Evolutionary conservation across 2,888 invertebrate genomes (phyloP).

Genomic region (Argynnis bischoffii): DNA sequence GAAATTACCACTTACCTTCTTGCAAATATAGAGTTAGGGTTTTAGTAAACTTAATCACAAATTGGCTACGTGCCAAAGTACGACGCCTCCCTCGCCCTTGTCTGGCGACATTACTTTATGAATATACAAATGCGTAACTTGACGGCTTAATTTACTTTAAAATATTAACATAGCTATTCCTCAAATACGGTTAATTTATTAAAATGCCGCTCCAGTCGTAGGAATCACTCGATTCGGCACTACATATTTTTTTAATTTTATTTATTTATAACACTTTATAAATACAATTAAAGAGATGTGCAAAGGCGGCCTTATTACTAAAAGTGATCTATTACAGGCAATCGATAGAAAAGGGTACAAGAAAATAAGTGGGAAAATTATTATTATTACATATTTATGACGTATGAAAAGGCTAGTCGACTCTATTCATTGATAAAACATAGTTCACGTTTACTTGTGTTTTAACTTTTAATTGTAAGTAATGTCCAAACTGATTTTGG

Average conservation of each 20-base stretch:
- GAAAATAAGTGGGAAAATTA: too few relatives aligned
- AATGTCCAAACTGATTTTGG: too few relatives aligned
- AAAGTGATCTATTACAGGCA: too few relatives aligned
- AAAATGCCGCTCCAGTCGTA: neutral
- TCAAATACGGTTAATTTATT: conserved; percentile 10
- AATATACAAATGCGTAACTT: conserved; percentile 36
- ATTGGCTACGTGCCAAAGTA: conserved; percentile 31
- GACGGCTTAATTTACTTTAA: conserved; percentile 34
- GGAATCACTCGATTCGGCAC: neutral
- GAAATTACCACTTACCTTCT: conserved; percentile 15
- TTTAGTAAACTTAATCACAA: conserved; percentile 28
- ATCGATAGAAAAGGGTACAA: too few relatives aligned
- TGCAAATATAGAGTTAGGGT: conserved; percentile 27
- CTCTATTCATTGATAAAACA: too few relatives aligned
- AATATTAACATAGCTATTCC: conserved; percentile 35
- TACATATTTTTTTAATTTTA: too few relatives aligned
- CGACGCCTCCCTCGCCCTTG: conserved; percentile 30
- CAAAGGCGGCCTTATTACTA: too few relatives aligned
- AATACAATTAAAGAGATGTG: too few relatives aligned
- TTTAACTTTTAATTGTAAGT: too few relatives aligned
- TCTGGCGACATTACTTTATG: conserved; percentile 36
- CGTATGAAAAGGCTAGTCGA: neutral
- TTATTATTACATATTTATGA: neutral
- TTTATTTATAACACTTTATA: too few relatives aligned
- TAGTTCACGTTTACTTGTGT: too few relatives aligned